Base-by-base conservation (phyloP, 2,113 vertebrate species). In the Pomatorhinus ruficollis region DNA sequence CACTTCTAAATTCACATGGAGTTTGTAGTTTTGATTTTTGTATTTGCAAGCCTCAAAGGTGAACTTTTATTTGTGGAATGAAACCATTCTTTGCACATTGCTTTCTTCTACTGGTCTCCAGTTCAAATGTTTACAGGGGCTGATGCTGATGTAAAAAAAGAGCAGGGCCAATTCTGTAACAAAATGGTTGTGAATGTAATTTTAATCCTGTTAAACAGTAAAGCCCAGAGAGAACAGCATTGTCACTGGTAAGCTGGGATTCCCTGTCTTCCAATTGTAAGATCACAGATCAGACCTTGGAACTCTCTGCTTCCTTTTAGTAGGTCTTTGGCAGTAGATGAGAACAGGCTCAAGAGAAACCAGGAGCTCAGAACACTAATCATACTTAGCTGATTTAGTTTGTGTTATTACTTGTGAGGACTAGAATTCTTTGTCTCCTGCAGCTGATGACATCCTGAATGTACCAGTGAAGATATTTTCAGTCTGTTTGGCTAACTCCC, bases 241-340 rank as follows among this genome's bases (percentile, higher is more conserved):
- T 44, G 39, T 84, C 40, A 21, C 65, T 3, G 2, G n/a, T 82
- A 49, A 91, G 33, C 17, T 47, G 66, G 64, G 44, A 56, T 93
- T 69, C 53, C 28, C 27, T 31, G 37, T 68, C 61, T 94, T 89
- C 57, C n/a, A 49, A 0, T 35, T 1, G 1, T 89, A 78, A 89
- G 60, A 84, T 90, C 64, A 89, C 60, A 78, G 56, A 83, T 92
- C 76, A 96, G 93, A 92, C 76, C 83, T 94, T 97, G 90, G 89
- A 78, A 79, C 47, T 63, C 47, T 59, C 22, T 81, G 71, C 85
- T 96, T 93, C 85, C 60, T 78, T 89, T 23, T 66, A 35, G 66
- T 76, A 10, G 2, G 3, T 80, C 28, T 42, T 61, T 94, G 77
- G 88, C 76, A 52, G 40, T 71, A 33, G 31, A 68, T 70, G 76